Percentiles rank a stretch among this genome's conserved stretches.
Conservation (phyloP, 2,888 invertebrate genomes). For the Drosophila ustulata region DNA sequence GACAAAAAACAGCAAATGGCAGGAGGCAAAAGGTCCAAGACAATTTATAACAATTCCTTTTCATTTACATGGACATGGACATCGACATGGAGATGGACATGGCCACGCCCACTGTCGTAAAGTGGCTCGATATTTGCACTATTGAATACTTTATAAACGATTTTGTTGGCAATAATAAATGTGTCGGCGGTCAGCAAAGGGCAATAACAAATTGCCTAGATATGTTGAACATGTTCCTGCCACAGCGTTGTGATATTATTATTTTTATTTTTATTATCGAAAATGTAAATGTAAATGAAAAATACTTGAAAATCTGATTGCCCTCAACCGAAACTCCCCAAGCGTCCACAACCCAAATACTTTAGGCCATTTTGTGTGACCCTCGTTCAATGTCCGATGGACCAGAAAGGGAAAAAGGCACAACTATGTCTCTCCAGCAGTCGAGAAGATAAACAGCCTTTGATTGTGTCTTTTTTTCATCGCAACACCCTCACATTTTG, state of each 20-base stretch:
- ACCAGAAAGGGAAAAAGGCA: conserved; percentile 32
- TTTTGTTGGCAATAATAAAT: conserved; percentile 65
- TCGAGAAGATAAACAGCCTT: conserved; percentile 75
- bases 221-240: conserved; percentile 38
- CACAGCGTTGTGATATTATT: conserved; percentile 26
- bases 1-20: not conserved
- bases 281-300: conserved; percentile 73
- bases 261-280: conserved; percentile 52
- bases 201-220: conserved; percentile 56
- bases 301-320: conserved; percentile 50
- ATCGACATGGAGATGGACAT: conserved; percentile 1
- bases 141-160: conserved; percentile 73
- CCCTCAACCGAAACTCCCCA: conserved; percentile 2
- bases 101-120: conserved; percentile 13
- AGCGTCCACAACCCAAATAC: not conserved
- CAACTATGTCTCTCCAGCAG: conserved; percentile 40
- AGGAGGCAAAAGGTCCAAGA: conserved; percentile 50
- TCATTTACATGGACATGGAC: conserved; percentile 58
- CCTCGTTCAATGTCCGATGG: conserved; percentile 52
- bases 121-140: conserved; percentile 55
- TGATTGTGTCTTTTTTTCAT: conserved; percentile 50
- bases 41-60: conserved; percentile 76
- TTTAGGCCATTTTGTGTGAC: conserved; percentile 42
- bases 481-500: not conserved
- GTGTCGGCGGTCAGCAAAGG: conserved; percentile 41